A percentile compares a stretch with the other conserved stretches of the same genome.
Evolutionary conservation across 2,888 invertebrate genomes (phyloP).

Genomic region (Apoda limacodes): DNA sequence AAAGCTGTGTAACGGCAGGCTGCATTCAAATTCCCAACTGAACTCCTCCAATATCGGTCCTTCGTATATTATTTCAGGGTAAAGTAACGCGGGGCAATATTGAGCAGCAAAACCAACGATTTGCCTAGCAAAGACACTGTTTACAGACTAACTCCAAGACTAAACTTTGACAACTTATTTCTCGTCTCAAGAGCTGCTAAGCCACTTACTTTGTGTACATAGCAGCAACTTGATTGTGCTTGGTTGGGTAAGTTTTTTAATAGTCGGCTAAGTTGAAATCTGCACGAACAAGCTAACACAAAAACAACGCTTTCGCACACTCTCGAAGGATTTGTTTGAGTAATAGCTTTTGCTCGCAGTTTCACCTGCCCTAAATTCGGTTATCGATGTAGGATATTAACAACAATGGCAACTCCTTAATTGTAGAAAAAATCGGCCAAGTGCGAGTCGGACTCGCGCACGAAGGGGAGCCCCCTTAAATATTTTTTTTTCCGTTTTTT

Average conservation of each 20-base stretch:
- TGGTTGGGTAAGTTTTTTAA: constrained; percentile 26
- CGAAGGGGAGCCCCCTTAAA: too few relatives aligned
- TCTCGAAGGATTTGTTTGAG: too few relatives aligned
- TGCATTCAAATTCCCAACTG: constrained; percentile 48
- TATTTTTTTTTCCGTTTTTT: too few relatives aligned
- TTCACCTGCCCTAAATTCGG: too few relatives aligned
- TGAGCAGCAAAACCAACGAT: constrained; percentile 64
- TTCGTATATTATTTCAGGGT: constrained; percentile 59
- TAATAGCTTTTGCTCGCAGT: too few relatives aligned
- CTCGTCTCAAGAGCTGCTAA: constrained; percentile 58
- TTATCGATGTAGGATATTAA: too few relatives aligned
- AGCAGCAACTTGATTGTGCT: constrained; percentile 47
- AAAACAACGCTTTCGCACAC: too few relatives aligned
- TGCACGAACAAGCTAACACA: too few relatives aligned
- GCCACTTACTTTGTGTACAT: constrained; percentile 52
- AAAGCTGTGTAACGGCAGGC: constrained; percentile 36
- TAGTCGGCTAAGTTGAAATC: too few relatives aligned
- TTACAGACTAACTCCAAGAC: constrained; percentile 58
- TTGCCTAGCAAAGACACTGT: constrained; percentile 60
- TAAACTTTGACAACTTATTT: constrained; percentile 69
- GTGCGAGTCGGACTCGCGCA: too few relatives aligned
- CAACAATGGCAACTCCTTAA: too few relatives aligned
- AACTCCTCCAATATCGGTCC: constrained; percentile 53
- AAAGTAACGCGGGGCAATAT: constrained; percentile 47
- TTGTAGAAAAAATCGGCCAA: too few relatives aligned